Evolutionary conservation across 2,113 vertebrate genomes (phyloP).

Genomic region (Rousettus leschenaultii): DNA sequence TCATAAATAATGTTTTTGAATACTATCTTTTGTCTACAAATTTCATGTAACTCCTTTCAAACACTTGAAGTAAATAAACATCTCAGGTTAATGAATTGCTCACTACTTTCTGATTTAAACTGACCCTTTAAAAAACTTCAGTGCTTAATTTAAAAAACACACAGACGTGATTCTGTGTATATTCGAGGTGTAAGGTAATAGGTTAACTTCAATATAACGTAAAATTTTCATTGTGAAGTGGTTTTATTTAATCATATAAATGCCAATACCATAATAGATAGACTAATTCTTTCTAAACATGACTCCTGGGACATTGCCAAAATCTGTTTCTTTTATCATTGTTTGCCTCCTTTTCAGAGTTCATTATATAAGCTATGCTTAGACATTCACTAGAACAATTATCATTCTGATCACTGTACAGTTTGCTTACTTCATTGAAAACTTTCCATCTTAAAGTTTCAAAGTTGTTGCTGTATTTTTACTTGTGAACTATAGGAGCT

Average conservation of each 20-base stretch:
- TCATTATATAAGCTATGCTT: neutral
- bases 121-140: neutral
- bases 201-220: neutral
- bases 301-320: neutral
- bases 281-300: conserved; percentile 5
- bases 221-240: neutral
- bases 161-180: neutral
- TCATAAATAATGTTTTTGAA: neutral
- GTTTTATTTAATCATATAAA: conserved; percentile 13
- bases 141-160: neutral
- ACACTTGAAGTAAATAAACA: neutral
- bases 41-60: neutral
- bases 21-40: neutral
- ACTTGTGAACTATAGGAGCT: neutral
- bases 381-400: conserved; percentile 8
- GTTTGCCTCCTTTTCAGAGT: neutral
- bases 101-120: neutral
- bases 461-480: neutral
- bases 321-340: neutral
- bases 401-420: neutral
- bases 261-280: neutral
- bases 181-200: neutral
- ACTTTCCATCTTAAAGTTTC: neutral
- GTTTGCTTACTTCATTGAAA: conserved; percentile 9
- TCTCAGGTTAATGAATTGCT: conserved; percentile 28